Base-by-base conservation (phyloP, 2,888 invertebrate species). In the Drosophila ustulata region DNA sequence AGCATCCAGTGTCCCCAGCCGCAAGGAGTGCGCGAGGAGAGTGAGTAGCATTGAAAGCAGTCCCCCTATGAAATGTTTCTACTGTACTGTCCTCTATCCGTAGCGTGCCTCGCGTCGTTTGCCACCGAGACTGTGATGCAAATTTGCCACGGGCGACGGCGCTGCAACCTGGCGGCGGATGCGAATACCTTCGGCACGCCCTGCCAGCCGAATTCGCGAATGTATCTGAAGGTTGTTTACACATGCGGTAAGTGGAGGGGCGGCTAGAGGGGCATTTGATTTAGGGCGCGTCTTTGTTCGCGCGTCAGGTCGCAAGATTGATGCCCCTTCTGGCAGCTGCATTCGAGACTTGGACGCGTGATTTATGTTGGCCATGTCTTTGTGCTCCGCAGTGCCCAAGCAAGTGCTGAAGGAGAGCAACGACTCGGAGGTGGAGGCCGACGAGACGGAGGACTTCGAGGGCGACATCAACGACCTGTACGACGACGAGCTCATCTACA, bases 111-210 rank as follows among this genome's bases (percentile, higher is more conserved):
- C 91, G 96, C 96, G 82, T 96, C 96, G 77, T 96, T 96, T 92
- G 97, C 97, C 7, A 97, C 97, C 11, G 97, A 98, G 93, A 97
- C 96, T 18, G 96, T 98, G 66, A 97, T 98, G 96, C 94, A 96
- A 90, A 94, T 95, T 84, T 97, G 97, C 92, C 97, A 97, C 90
- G 97, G 97, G 51, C 96, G 97, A 91, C 93, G 97, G 70, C 94
- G 95, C 67, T 97, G 97, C 91, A 95, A 96, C 74, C 93, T 97
- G 68, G 94, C 96, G 30, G 97, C 97, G n/a, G 96, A 97, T 92
- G 94, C 95, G 87, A 95, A 95, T 80, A 97, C 97, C 90, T 97
- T 97, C 89, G 96, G 96, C 25, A 95, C 95, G 82, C 96, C 97
- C 1, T 97, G 97, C 91, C 95, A 96, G 74, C 94, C 95, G 1